Percentiles rank a stretch among this genome's conserved stretches.
phyloP scores from a whole-genome alignment of 1,140 invertebrate species.

The Andricus grossulariae region DNA sequence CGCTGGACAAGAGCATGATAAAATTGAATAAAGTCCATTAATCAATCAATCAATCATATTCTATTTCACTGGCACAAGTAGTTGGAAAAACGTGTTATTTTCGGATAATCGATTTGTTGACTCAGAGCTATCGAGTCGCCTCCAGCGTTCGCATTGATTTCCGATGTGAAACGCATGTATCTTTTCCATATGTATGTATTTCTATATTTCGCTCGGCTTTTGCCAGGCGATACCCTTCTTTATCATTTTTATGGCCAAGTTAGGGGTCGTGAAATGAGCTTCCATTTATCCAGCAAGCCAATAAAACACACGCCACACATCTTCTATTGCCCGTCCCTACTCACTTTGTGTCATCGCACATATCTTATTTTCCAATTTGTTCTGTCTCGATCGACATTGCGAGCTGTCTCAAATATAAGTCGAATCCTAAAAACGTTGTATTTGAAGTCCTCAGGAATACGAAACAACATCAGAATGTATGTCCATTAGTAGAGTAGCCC shows the following conservation, averaged over 20 bases:
- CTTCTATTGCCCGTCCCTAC: slow-evolving; percentile 47
- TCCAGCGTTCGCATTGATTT: slow-evolving; percentile 59
- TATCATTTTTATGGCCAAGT: slow-evolving; percentile 72
- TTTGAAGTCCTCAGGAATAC: no score
- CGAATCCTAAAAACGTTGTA: no score
- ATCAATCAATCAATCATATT: no score
- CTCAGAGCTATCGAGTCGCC: slow-evolving; percentile 22
- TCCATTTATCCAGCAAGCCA: slow-evolving; percentile 66
- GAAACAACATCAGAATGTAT: no score
- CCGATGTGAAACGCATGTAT: slow-evolving; percentile 42
- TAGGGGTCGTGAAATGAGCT: slow-evolving; percentile 65
- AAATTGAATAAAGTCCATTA: no score
- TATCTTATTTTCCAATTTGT: slow-evolving; percentile 41
- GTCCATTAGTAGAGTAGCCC: no score
- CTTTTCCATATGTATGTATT: slow-evolving; percentile 65
- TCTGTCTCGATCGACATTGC: background rate
- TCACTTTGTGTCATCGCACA: slow-evolving; percentile 49
- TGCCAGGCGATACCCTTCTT: slow-evolving; percentile 66
- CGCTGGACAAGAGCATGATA: no score
- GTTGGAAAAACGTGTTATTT: background rate
- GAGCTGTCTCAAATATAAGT: background rate
- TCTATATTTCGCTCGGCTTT: slow-evolving; percentile 60
- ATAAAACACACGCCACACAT: slow-evolving; percentile 69
- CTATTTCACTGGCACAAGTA: background rate
- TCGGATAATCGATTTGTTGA: slow-evolving; percentile 4